Conservation (phyloP, 2,888 invertebrate genomes). For the Anoncus sp. region DNA sequence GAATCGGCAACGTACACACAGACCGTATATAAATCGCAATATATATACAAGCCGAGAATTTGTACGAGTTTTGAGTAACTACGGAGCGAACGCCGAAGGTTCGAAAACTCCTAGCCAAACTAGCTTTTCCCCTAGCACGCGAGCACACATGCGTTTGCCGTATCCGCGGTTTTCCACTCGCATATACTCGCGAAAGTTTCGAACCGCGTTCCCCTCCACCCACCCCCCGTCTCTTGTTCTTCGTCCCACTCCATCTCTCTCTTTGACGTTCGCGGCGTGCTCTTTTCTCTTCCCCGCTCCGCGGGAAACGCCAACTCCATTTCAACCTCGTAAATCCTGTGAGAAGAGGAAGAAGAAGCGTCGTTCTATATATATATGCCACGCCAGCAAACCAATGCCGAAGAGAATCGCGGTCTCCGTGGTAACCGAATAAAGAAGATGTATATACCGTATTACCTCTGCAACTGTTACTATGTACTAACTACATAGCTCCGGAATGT, state of each 20-base stretch:
- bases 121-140: constrained; percentile 20
- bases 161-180: constrained; percentile 48
- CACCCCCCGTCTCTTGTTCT: not conserved
- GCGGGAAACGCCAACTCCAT: constrained; percentile 62
- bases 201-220: constrained; percentile 2
- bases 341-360: constrained; percentile 52
- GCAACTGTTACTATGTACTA: constrained; percentile 43
- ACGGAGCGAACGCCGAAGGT: not conserved
- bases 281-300: constrained; percentile 28
- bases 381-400: constrained; percentile 23
- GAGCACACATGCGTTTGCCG: constrained; percentile 25
- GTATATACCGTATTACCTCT: constrained; percentile 40
- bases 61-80: constrained; percentile 49
- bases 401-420: constrained; percentile 57
- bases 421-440: constrained; percentile 62
- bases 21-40: not conserved
- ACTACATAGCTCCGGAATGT: constrained; percentile 32
- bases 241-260: not conserved
- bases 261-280: not conserved
- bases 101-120: constrained; percentile 45
- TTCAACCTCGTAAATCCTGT: constrained; percentile 65
- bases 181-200: constrained; percentile 47
- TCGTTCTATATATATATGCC: constrained; percentile 27
- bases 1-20: constrained; percentile 40
- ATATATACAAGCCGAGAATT: constrained; percentile 36